Base-by-base conservation (phyloP, 2,797 vertebrate genomes). In the Manis javanica region DNA sequence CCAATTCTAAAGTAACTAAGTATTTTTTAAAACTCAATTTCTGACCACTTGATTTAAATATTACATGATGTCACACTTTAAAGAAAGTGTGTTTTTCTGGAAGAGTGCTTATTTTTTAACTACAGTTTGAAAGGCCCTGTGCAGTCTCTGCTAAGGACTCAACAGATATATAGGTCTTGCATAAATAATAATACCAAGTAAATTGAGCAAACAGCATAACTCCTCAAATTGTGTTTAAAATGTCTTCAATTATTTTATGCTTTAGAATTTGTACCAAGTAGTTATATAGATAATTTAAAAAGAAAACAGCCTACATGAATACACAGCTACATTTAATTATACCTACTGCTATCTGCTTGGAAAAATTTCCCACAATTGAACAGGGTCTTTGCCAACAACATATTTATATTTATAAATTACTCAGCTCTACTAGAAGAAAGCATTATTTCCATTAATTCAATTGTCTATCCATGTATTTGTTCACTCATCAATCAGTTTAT, bases 211-310 rank as follows among this genome's bases (percentile, higher is more conserved):
- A 82, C 4, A 68, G 61, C 26, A 18, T 81, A 55, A 23, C 39
- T 19, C n/a, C n/a, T 77, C n/a, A 78, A 94, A 74, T 16, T 91
- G 29, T 72, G 21, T 93, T 96, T 86, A 77, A 89, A 90, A 81
- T 89, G 46, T 81, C n/a, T 83, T 93, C 55, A 82, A 68, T 87
- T 87, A 87, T 84, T 94, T 89, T 82, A 66, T 69, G 34, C 16
- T 61, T 91, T 86, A 55, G 19, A 49, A 83, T 89, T 86, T 87
- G 19, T 90, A 87, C 18, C 83, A 88, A 69, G 7, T 87, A 7
- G 37, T 89, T 81, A 92, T 82, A 34, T 79, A 72, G 39, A 71
- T 81, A 74, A 49, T 85, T 59, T 69, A 21, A 51, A 46, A 59
- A 15, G 55, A 79, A 69, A 81, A 18, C 9, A 66, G 8, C 51